phyloP scores from a whole-genome alignment of 2,797 vertebrate genomes.

The Galaxias olidus region DNA sequence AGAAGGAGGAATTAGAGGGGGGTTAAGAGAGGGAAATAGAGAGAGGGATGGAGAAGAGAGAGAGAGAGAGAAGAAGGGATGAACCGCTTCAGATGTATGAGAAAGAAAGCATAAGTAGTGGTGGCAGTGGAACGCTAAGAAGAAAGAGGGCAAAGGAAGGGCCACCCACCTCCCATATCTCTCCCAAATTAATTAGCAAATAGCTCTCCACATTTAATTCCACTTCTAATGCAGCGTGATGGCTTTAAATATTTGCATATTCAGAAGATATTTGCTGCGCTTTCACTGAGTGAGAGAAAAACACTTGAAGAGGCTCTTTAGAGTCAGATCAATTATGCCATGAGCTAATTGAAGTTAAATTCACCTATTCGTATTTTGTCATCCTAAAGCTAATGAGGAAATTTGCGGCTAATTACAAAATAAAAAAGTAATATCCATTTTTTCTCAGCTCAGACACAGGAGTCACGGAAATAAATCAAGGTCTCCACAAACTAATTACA shows the following conservation, averaged over 20 bases:
- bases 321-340: constrained; percentile 58
- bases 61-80: not conserved
- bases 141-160: constrained; percentile 43
- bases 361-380: constrained; percentile 74
- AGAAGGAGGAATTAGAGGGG: no score
- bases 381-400: constrained; percentile 73
- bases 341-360: constrained; percentile 75
- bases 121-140: constrained; percentile 45
- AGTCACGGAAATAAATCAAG: constrained; percentile 63
- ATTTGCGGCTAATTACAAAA: constrained; percentile 76
- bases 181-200: constrained; percentile 75
- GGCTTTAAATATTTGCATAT: constrained; percentile 61
- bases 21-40: not conserved
- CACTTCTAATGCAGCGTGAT: constrained; percentile 67
- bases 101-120: constrained; percentile 41
- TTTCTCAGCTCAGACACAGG: constrained; percentile 53
- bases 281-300: constrained; percentile 58
- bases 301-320: constrained; percentile 49
- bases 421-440: constrained; percentile 70
- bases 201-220: constrained; percentile 59
- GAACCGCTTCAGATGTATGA: no score
- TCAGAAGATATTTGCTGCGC: constrained; percentile 51
- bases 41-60: not conserved
- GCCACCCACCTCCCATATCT: constrained; percentile 50
- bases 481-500: constrained; percentile 78